Evolutionary conservation across 2,113 vertebrate species (phyloP).

Genomic region (Monarcha castaneiventris): DNA sequence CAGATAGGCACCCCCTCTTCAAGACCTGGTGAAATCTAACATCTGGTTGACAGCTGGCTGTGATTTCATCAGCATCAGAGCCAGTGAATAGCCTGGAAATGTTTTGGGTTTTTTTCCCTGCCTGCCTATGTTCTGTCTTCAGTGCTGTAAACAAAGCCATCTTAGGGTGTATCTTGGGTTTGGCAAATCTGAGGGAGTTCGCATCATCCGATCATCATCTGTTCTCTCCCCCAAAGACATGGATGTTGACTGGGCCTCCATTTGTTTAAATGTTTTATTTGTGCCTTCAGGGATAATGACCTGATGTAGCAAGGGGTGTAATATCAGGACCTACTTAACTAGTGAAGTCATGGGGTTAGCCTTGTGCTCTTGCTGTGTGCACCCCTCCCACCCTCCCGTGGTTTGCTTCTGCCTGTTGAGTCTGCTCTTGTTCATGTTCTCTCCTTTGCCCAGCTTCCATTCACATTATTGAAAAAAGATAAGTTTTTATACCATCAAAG

Average conservation of each 20-base stretch:
- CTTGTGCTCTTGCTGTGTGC: not conserved
- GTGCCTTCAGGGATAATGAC: slow-evolving; percentile 17
- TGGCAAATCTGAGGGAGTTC: not conserved
- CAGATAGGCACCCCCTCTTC: not conserved
- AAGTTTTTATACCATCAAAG: not conserved
- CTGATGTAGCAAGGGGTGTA: not conserved
- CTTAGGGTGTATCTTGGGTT: not conserved
- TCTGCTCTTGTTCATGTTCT: not conserved
- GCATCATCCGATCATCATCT: not conserved
- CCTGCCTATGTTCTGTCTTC: not conserved
- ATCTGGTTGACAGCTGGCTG: slow-evolving; percentile 37
- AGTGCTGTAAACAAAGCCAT: slow-evolving; percentile 1
- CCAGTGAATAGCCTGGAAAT: not conserved
- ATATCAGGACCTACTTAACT: not conserved
- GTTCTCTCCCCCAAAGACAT: not conserved
- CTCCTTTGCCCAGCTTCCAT: not conserved
- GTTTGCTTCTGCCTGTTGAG: not conserved
- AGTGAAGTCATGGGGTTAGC: slow-evolving; percentile 22
- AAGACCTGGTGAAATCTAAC: not conserved
- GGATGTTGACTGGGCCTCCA: not conserved
- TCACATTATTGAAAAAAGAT: not conserved
- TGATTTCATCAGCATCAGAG: not conserved
- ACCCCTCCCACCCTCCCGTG: not conserved
- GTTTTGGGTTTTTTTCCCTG: not conserved
- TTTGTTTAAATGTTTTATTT: slow-evolving; percentile 8